Evolutionary conservation across 2,113 vertebrate species (phyloP), one percentile per base, ranked within the genome.

Genomic region (Oryzias melastigma): DNA sequence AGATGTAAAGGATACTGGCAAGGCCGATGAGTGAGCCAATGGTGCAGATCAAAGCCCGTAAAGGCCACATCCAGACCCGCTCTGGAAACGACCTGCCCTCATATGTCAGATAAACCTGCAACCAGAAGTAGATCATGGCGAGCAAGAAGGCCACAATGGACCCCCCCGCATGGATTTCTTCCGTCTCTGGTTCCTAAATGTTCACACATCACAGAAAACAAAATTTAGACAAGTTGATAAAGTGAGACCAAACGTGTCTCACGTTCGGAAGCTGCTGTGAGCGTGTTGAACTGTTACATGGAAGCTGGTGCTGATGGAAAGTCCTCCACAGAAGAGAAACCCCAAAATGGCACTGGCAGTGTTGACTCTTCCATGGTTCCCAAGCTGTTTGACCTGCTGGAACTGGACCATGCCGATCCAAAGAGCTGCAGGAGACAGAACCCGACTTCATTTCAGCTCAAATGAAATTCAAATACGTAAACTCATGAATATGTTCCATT

Each of bases 241-340:
- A 35, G 35, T 3, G 10, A 12, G 35, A 35, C 35, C 3, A 3
- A 35, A 12, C 1, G 10, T 12, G 3, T 12, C 35, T 8, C 29
- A 35, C 8, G 10, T 35, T 35, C 10, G 8, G 8, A 12, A 35
- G 35, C 10, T 35, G 35, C 35, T 12, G 35, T 35, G 8, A 35
- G 35, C n/a, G n/a, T n/a, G n/a, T n/a, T n/a, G n/a, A n/a, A n/a
- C 10, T 35, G 16, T 29, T 72, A 94, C 94, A 92, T 95, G 93
- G 58, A 94, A 94, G 68, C 94, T 95, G 35, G 89, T 91, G 4
- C 91, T 68, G 17, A 95, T 1, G 3, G 93, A 93, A 29, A 92
- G 85, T 14, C 91, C 93, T 10, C 87, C 2, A 14, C 82, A 83
- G 17, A 89, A 92, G 62, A 93, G 65, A 42, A 93, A 78, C 0